Evolutionary conservation across 2,888 invertebrate species (phyloP).

Genomic region (Drosophila incognita): DNA sequence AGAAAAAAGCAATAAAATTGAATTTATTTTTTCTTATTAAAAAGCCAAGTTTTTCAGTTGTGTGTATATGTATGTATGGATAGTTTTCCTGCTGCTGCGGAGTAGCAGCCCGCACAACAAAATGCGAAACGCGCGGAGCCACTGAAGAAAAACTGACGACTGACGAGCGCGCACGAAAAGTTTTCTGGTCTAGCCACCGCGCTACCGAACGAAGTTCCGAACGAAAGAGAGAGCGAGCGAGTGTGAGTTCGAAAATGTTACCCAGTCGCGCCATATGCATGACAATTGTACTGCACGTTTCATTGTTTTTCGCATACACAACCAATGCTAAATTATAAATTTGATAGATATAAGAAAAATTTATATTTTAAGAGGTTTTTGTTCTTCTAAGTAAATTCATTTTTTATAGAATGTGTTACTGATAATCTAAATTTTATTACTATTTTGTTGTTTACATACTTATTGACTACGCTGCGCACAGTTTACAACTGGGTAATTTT

Average conservation of each 20-base stretch:
- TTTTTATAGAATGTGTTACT: neutral
- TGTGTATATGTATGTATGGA: conserved; percentile 59
- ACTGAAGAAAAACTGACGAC: conserved; percentile 80
- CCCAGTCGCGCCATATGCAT: conserved; percentile 36
- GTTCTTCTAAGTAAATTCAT: neutral
- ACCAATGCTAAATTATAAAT: neutral
- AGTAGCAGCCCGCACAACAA: conserved; percentile 78
- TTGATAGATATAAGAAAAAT: neutral
- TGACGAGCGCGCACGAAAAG: conserved; percentile 68
- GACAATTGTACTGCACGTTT: conserved; percentile 18
- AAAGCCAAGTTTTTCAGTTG: conserved; percentile 67
- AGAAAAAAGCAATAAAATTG: conserved; percentile 76
- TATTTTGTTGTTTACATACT: neutral
- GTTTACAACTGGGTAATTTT: conserved; percentile 47
- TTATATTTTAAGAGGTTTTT: neutral
- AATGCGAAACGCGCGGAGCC: conserved; percentile 82
- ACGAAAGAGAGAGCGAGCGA: conserved; percentile 50
- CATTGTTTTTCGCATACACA: conserved; percentile 6
- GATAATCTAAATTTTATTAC: neutral
- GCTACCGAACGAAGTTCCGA: conserved; percentile 62
- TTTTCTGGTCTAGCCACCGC: conserved; percentile 57
- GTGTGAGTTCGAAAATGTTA: conserved; percentile 63
- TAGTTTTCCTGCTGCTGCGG: conserved; percentile 77
- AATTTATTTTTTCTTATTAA: conserved; percentile 80
- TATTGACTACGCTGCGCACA: neutral